Conservation (phyloP, 2,113 vertebrate species). For the Leucopsar rothschildi region DNA sequence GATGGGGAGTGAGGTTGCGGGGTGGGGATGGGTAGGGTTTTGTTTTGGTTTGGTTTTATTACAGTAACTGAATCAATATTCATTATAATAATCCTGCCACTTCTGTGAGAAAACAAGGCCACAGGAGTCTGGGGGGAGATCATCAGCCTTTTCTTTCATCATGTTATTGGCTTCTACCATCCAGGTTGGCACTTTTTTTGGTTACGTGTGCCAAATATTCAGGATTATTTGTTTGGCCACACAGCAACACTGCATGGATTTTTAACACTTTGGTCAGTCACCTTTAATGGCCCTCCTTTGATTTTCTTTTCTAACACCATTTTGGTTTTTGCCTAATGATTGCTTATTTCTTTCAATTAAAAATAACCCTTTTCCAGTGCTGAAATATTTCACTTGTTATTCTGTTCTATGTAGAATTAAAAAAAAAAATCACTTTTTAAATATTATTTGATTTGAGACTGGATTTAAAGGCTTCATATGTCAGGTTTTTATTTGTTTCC, state of each 20-base stretch:
- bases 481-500: not conserved
- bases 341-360: not conserved
- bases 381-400: not conserved
- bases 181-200: not conserved
- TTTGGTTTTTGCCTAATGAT: not conserved
- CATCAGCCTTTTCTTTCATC: not conserved
- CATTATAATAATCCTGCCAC: not conserved
- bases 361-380: not conserved
- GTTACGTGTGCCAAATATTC: not conserved
- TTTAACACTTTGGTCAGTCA: not conserved
- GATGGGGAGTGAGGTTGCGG: accelerated
- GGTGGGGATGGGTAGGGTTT: accelerated
- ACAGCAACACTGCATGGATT: not conserved
- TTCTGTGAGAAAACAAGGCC: not conserved
- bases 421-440: accelerated
- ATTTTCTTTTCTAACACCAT: not conserved
- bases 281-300: not conserved
- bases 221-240: not conserved
- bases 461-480: not conserved
- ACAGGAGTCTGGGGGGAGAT: not conserved
- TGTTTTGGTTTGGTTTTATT: not conserved
- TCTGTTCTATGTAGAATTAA: not conserved
- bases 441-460: not conserved
- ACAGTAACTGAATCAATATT: not conserved
- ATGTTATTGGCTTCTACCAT: not conserved